A percentile compares a stretch with the other conserved stretches of the same genome.
Conservation (phyloP, 2,797 vertebrate genomes). For the Siniperca scherzeri region DNA sequence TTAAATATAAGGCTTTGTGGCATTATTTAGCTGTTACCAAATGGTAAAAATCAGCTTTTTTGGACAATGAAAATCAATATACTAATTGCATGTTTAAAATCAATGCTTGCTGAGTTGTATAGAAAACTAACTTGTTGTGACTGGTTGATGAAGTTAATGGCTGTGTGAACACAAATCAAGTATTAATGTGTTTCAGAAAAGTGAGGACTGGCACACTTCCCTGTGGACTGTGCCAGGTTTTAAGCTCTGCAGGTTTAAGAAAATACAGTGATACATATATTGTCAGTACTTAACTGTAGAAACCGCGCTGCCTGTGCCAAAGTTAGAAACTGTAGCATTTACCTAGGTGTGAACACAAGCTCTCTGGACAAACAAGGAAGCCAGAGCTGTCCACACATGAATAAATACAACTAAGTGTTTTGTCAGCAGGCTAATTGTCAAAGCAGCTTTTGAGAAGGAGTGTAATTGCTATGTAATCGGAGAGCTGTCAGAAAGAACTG, state of each 20-base stretch:
- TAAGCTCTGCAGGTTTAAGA: constrained; percentile 36
- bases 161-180: constrained; percentile 34
- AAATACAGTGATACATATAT: constrained; percentile 19
- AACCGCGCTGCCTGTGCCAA: neutral
- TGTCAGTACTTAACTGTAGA: constrained; percentile 7
- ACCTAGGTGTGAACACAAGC: constrained; percentile 53
- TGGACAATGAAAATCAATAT: constrained; percentile 1
- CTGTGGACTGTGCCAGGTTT: constrained; percentile 33
- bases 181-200: constrained; percentile 39
- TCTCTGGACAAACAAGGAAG: constrained; percentile 59
- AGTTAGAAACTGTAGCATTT: constrained; percentile 37
- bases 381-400: constrained; percentile 70
- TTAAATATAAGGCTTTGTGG: neutral
- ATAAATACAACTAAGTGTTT: constrained; percentile 78
- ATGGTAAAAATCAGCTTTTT: neutral
- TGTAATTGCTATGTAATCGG: constrained; percentile 82
- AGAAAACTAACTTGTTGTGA: constrained; percentile 8
- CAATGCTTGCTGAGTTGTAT: neutral
- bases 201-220: constrained; percentile 47
- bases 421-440: constrained; percentile 83
- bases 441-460: constrained; percentile 80
- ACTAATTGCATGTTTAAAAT: constrained; percentile 1
- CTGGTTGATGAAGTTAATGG: constrained; percentile 39
- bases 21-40: neutral
- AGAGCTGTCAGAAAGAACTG: constrained; percentile 81